Conservation (phyloP, 2,888 invertebrate genomes). For the Chaetoderma sp. region DNA sequence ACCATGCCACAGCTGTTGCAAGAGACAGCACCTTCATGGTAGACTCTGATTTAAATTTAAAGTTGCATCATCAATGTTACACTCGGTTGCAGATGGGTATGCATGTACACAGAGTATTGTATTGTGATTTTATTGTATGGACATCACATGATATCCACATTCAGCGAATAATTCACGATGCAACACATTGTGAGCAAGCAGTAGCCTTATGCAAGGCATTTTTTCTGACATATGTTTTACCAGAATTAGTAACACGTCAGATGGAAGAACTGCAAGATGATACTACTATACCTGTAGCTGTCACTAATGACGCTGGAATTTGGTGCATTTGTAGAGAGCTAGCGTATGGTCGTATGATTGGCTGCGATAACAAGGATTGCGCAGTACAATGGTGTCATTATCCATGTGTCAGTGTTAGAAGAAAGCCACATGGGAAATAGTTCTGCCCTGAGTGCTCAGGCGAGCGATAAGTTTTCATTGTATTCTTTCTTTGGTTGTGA, state of each 20-base stretch:
- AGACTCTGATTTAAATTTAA: too few species aligned
- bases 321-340: constrained; percentile 25
- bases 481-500: too few species aligned
- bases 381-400: constrained; percentile 32
- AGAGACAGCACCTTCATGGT: too few species aligned
- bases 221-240: neutral
- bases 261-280: neutral
- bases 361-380: constrained; percentile 25
- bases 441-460: constrained; percentile 9
- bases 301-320: neutral
- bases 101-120: too few species aligned
- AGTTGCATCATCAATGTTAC: too few species aligned
- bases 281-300: neutral
- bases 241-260: neutral
- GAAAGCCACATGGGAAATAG: constrained; percentile 8
- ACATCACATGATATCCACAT: too few species aligned
- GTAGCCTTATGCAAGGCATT: neutral
- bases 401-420: constrained; percentile 23
- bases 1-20: too few species aligned
- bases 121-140: too few species aligned
- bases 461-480: too few species aligned
- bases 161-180: too few species aligned
- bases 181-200: too few species aligned
- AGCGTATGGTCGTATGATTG: constrained; percentile 31
- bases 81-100: too few species aligned